These are phyloP conservation scores for Tetragonula carbonaria DNA, from an alignment of 2,888 invertebrate species.

Conservation along the genomic window DNA sequence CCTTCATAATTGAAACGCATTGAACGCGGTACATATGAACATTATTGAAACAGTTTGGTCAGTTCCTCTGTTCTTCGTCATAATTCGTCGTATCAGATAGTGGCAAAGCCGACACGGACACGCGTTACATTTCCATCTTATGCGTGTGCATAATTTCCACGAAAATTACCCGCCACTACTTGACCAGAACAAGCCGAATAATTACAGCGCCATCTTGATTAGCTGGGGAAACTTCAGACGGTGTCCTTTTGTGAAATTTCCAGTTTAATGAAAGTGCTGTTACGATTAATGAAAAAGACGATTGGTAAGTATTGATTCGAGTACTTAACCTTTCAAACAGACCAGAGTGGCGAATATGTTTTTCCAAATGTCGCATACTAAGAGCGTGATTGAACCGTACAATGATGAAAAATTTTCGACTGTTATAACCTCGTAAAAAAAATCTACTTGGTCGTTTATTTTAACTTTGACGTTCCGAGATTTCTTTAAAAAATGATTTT, in stretches of 20 bases:
- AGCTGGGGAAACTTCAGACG: neutral
- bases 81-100: constrained; percentile 10
- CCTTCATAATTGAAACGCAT: neutral
- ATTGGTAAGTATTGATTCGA: no score
- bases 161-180: constrained; percentile 16
- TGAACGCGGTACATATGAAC: neutral
- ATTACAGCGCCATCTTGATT: neutral
- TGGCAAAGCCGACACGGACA: neutral
- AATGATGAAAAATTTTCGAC: no score
- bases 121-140: constrained; percentile 19
- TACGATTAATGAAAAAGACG: no score
- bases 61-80: neutral
- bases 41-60: neutral
- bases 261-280: neutral
- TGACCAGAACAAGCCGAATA: neutral
- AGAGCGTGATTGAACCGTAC: no score
- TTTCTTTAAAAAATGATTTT: no score
- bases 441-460: no score
- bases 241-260: neutral
- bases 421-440: no score
- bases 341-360: no score
- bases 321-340: no score
- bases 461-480: no score
- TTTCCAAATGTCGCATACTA: no score
- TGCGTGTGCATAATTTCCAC: constrained; percentile 26